These are phyloP conservation scores for Alexandromys fortis DNA, from an alignment of 2,113 vertebrate genomes.

Conservation along the genomic window DNA sequence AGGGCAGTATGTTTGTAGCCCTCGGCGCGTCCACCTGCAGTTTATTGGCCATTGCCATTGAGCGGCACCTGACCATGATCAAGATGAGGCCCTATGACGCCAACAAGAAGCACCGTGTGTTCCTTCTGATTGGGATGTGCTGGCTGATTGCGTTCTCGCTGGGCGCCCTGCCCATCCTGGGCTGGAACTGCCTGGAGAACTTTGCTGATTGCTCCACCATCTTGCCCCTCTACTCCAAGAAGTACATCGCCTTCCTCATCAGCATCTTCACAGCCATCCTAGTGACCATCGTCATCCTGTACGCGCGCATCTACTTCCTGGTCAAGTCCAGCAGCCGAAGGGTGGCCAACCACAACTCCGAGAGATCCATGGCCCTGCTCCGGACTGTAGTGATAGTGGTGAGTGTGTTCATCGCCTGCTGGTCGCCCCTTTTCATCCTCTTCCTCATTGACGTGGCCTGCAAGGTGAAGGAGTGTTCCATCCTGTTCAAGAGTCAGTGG, in stretches of 20 bases:
- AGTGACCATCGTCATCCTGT: slow-evolving; percentile 92
- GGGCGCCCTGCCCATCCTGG: slow-evolving; percentile 94
- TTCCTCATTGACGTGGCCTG: slow-evolving; percentile 95
- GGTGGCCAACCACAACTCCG: slow-evolving; percentile 93
- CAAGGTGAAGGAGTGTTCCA: slow-evolving; percentile 83
- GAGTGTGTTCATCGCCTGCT: slow-evolving; percentile 95
- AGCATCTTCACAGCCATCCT: slow-evolving; percentile 93
- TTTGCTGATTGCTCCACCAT: slow-evolving; percentile 94
- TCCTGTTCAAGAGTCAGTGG: slow-evolving; percentile 93
- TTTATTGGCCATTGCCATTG: slow-evolving; percentile 96
- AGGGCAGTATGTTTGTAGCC: slow-evolving; percentile 97
- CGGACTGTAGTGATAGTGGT: slow-evolving; percentile 96
- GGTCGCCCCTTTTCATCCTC: slow-evolving; percentile 94
- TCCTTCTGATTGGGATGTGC: slow-evolving; percentile 95
- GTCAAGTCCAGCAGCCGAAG: slow-evolving; percentile 95
- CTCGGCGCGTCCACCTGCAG: slow-evolving; percentile 96
- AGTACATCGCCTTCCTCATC: slow-evolving; percentile 95
- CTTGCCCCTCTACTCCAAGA: slow-evolving; percentile 95
- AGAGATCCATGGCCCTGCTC: slow-evolving; percentile 95
- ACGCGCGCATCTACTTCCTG: slow-evolving; percentile 94
- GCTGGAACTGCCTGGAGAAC: slow-evolving; percentile 95
- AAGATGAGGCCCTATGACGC: slow-evolving; percentile 97
- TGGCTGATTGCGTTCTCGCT: slow-evolving; percentile 93
- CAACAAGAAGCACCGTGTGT: slow-evolving; percentile 96
- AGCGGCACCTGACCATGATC: slow-evolving; percentile 98